Conservation (phyloP, 2,888 invertebrate species). For the Octonoba sinensis region DNA sequence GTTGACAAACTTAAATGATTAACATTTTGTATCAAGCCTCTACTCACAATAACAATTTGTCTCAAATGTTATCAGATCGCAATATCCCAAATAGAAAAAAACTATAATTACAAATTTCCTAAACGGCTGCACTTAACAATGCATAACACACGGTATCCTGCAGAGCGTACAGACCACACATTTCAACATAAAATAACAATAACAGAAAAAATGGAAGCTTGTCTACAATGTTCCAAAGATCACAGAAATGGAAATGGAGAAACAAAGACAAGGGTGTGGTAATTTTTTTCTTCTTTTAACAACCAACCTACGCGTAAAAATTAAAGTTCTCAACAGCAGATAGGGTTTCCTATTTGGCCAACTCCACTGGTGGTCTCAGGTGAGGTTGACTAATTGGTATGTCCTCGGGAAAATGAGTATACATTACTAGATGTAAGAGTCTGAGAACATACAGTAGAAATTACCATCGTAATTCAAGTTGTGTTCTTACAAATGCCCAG, state of each 20-base stretch:
- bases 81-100: neutral
- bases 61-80: no score
- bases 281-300: neutral
- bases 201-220: slow-evolving; percentile 3
- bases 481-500: no score
- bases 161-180: slow-evolving; percentile 45
- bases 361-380: slow-evolving; percentile 46
- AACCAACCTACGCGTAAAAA: slow-evolving; percentile 39
- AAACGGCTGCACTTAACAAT: slow-evolving; percentile 41
- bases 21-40: no score
- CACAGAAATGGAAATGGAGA: slow-evolving; percentile 52
- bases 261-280: slow-evolving; percentile 59
- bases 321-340: neutral
- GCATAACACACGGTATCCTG: slow-evolving; percentile 26
- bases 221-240: slow-evolving; percentile 14
- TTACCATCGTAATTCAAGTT: no score
- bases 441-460: no score
- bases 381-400: neutral
- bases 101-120: slow-evolving; percentile 40
- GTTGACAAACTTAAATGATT: no score
- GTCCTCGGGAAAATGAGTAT: no score
- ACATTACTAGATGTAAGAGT: no score
- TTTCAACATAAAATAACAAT: slow-evolving; percentile 3
- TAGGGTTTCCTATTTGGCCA: slow-evolving; percentile 12
- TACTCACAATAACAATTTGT: no score